Base-by-base conservation (phyloP, 2,113 vertebrate species). In the Fulica atra region DNA sequence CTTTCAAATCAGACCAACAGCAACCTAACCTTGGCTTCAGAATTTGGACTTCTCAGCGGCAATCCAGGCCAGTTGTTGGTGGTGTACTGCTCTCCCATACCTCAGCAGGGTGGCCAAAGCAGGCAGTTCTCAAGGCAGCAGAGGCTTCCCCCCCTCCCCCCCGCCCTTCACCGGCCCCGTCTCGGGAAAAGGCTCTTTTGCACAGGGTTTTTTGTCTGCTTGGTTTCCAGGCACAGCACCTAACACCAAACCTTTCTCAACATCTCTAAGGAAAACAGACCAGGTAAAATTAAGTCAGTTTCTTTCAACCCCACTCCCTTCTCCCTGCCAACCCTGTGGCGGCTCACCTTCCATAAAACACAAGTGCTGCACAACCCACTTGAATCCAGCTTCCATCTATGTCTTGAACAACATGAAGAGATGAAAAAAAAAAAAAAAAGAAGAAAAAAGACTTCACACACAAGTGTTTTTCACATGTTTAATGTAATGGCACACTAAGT, bases 401-500 rank as follows among this genome's bases (percentile, higher is more conserved):
- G 44, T 7, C 18, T 46, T 63, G 28, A 42, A 66, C 13, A 1
- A 14, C 16, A 16, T 4, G 1, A 10, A 16, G 51, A 18, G 21
- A 18, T 16, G 53, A 6, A 11, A 28, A 23, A 16, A 60, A 7
- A 13, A 25, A 13, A 14, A 9, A 9, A 6, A 24, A 2, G 4
- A 8, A 14, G n/a, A 48, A 36, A 26, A 36, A 26, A 36, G 1
- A 63, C 65, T 66, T 16, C 56, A 93, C 48, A 89, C 84, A 81
- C 7, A 44, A 56, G 31, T 11, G 36, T 17, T 86, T 93, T 78
- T 84, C 44, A 92, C 16, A 44, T 11, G 1, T 96, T 96, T 96
- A 96, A 94, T 96, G 57, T 53, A 91, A 92, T 79, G 92, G 91
- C 69, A 95, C 61, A 44, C 72, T 68, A 91, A 81, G 17, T 96